phyloP scores from a whole-genome alignment of 2,113 vertebrate species.

The Tursiops truncatus region DNA sequence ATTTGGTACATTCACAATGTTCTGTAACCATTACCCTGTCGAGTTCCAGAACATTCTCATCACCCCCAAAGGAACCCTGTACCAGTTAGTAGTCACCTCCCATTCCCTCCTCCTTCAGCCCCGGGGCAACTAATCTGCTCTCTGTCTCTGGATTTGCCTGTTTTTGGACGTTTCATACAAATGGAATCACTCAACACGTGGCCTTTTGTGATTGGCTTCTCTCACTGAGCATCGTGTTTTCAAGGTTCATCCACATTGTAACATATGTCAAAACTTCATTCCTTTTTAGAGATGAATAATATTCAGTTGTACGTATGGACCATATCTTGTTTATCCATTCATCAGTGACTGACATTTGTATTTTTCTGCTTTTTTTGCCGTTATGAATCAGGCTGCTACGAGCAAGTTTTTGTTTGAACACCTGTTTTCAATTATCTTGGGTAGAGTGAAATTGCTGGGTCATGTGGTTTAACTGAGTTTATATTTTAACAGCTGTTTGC shows the following conservation, averaged over 20 bases:
- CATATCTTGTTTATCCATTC: not conserved
- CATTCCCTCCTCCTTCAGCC: not conserved
- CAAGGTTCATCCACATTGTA: not conserved
- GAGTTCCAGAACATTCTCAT: not conserved
- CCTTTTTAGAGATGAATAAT: not conserved
- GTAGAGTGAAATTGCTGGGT: not conserved
- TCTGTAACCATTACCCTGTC: not conserved
- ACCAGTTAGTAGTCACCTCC: no score
- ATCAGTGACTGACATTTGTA: not conserved
- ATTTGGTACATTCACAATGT: not conserved
- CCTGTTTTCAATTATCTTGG: not conserved
- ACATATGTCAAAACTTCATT: not conserved
- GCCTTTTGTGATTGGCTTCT: not conserved
- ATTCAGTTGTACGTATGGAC: not conserved
- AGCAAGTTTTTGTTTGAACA: not conserved
- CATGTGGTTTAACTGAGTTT: not conserved
- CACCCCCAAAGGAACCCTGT: not conserved
- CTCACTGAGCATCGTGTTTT: not conserved
- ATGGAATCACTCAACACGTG: fast-evolving
- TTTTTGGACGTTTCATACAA: not conserved
- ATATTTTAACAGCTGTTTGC: not conserved
- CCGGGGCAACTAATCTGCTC: not conserved
- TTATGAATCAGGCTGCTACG: not conserved
- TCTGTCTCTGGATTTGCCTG: not conserved
- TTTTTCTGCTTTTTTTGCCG: not conserved